Evolutionary conservation across 2,113 vertebrate genomes (phyloP).

Genomic region (Centropus unirufus): DNA sequence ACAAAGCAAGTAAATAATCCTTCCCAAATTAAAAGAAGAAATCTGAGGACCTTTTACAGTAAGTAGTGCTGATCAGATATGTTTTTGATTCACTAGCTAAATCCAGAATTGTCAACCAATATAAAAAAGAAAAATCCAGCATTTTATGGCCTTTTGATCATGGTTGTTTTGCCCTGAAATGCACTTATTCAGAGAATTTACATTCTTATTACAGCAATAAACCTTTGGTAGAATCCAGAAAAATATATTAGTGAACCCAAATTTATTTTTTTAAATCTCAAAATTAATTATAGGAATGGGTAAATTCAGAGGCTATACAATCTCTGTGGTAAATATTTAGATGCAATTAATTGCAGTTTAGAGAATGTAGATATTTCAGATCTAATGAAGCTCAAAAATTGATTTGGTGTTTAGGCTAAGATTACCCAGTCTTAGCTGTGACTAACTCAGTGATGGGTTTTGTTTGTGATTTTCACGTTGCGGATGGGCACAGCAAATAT

Average conservation of each 20-base stretch:
- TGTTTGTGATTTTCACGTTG: neutral
- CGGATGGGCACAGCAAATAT: no score
- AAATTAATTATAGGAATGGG: neutral
- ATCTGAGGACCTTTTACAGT: neutral
- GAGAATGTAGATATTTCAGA: neutral
- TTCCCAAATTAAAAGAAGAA: neutral
- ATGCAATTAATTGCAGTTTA: neutral
- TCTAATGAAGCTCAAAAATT: neutral
- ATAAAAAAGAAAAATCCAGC: neutral
- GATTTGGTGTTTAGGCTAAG: neutral
- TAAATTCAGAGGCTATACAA: neutral
- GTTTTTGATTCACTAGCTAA: neutral
- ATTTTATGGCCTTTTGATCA: neutral
- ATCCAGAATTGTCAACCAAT: neutral
- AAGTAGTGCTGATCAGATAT: neutral
- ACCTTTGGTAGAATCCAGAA: neutral
- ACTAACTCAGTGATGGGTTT: neutral
- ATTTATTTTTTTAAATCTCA: neutral
- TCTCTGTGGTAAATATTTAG: neutral
- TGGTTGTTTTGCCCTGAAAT: neutral
- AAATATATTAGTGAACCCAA: neutral
- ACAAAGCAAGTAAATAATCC: neutral
- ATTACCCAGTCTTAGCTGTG: neutral
- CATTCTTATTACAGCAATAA: neutral
- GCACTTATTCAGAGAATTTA: neutral